Percentiles rank a stretch among this genome's conserved stretches.
Conservation (phyloP, 2,888 invertebrate species). For the Chymomyza fuscimana region DNA sequence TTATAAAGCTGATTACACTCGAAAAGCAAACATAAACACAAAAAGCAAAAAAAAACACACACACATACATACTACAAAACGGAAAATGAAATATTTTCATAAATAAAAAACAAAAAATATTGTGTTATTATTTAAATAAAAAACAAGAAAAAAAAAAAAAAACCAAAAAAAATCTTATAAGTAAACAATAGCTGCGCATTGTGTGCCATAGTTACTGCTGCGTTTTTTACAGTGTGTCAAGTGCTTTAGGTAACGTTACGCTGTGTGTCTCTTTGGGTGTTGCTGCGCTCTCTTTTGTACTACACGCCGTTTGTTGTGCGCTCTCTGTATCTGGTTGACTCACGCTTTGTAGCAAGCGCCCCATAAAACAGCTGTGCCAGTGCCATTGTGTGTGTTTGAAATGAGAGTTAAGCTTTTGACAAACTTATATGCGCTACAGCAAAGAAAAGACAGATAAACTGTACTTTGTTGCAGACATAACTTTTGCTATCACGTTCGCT, state of each 20-base stretch:
- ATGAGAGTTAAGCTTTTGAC: constrained; percentile 8
- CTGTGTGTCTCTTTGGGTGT: constrained; percentile 1
- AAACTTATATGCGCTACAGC: constrained; percentile 28
- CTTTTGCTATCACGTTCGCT: constrained; percentile 12
- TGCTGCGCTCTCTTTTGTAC: neutral
- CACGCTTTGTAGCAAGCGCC: neutral
- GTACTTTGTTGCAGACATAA: constrained; percentile 21
- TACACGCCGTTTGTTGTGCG: neutral
- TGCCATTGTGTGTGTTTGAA: constrained; percentile 32
- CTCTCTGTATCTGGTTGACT: neutral
- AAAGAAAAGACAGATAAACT: constrained; percentile 1
- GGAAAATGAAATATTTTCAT: constrained; percentile 73
- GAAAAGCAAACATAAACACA: constrained; percentile 17
- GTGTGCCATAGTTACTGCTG: neutral
- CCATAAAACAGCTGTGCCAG: neutral
- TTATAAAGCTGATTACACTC: neutral
- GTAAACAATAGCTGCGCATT: too few relatives aligned
- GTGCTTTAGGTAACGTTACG: neutral
- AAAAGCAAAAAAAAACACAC: constrained; percentile 13
- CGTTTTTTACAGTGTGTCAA: neutral
- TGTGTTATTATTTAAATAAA: constrained; percentile 77
- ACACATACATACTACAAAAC: constrained; percentile 34
- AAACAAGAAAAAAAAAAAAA: constrained; percentile 33
- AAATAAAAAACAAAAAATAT: constrained; percentile 56
- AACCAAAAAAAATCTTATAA: constrained; percentile 7